Evolutionary conservation across 2,888 invertebrate genomes (phyloP), one percentile per base, ranked within the genome.

Genomic region (Exocentrus adspersus): DNA sequence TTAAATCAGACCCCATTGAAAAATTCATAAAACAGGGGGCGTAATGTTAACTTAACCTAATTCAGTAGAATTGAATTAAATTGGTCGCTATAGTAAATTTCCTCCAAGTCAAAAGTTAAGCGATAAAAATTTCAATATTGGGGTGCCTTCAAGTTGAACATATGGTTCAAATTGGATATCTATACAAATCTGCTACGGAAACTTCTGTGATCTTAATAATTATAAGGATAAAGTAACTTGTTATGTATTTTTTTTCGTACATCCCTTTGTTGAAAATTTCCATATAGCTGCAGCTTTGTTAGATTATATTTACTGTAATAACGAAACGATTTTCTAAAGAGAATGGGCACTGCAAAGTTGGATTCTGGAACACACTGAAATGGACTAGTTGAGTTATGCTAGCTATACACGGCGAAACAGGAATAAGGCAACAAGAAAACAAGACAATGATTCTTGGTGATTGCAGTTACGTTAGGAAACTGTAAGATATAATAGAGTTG

Each of bases 61-160:
- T 57, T 63, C 51, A 48, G 30, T 28, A 32, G 53, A 61, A 65
- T 65, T 63, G 70, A 67, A 67, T 71, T 67, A 68, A 71, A 68
- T 65, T 67, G 51, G 62, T n/a, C 32, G 54, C 54, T 54, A n/a
- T n/a, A 50, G 67, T 70, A 67, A 70, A 70, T 70, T 69, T 63
- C 48, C 62, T 24, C 42, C 62, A 65, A 70, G 60, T 61, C 50
- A 56, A 59, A 74, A 72, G 69, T 74, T 71, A 65, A 68, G 67
- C 74, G 67, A 74, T 74, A 74, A 74, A 72, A 69, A 70, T 72
- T 71, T 70, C 74, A 71, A 74, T 74, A 74, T 72, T 72, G 71
- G 70, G 60, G 60, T 65, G 62, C 71, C 65, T 61, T 41, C 56
- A n/a, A 56, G 43, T 56, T 16, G 56, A 64, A 52, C 69, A 70